Evolutionary conservation across 1,140 invertebrate genomes (phyloP).

Genomic region (Heliconius himera): DNA sequence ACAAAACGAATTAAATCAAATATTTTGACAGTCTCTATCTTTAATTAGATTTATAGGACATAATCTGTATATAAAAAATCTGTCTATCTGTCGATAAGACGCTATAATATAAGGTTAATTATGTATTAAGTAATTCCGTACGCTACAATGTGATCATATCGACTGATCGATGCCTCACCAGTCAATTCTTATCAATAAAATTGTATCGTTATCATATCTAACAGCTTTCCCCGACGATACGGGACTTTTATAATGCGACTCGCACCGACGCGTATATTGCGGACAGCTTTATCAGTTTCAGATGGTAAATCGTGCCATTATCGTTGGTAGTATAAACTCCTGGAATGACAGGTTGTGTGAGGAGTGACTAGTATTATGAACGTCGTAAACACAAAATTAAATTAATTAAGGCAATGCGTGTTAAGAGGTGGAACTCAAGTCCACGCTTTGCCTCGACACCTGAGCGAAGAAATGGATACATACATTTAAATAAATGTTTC

Average conservation of each 20-base stretch:
- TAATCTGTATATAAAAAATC: conserved; percentile 43
- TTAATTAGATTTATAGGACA: conserved; percentile 27
- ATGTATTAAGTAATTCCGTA: conserved; percentile 36
- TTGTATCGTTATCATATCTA: conserved; percentile 79
- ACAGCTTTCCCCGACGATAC: conserved; percentile 77
- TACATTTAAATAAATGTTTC: too few species aligned
- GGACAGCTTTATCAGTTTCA: conserved; percentile 68
- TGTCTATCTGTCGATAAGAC: conserved; percentile 38
- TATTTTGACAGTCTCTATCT: conserved; percentile 31
- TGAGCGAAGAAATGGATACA: too few species aligned
- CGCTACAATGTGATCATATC: conserved; percentile 61
- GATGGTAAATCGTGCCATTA: conserved; percentile 51
- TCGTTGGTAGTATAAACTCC: conserved; percentile 53
- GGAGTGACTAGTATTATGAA: too few species aligned
- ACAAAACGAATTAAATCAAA: conserved; percentile 15
- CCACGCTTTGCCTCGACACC: too few species aligned
- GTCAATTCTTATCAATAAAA: conserved; percentile 73
- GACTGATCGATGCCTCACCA: conserved; percentile 75
- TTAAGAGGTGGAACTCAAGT: too few species aligned
- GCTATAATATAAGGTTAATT: conserved; percentile 24
- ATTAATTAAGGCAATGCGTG: too few species aligned
- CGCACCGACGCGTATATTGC: conserved; percentile 57
- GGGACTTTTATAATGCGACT: conserved; percentile 72
- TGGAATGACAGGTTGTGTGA: conserved; percentile 54
- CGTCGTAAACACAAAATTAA: too few species aligned